Evolutionary conservation across 1,140 invertebrate genomes (phyloP).

Genomic region (Dendrolimus punctatus): DNA sequence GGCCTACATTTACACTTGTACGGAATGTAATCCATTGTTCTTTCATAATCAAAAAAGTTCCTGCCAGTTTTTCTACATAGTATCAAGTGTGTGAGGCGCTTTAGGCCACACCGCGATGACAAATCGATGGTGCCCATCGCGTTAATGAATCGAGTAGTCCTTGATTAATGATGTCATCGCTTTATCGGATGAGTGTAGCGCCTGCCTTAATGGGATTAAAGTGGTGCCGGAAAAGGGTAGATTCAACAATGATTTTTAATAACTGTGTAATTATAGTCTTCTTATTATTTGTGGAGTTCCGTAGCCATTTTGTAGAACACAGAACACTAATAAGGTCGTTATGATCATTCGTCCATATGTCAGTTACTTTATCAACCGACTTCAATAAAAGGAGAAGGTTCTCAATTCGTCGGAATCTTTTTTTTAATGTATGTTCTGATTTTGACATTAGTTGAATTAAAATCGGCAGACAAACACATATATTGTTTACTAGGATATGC

Average conservation of each 20-base stretch:
- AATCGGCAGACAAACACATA: no score
- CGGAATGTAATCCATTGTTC: no score
- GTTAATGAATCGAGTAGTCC: conserved; percentile 47
- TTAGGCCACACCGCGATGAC: conserved; percentile 40
- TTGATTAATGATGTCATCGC: conserved; percentile 50
- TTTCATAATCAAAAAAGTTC: no score
- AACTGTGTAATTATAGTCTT: no score
- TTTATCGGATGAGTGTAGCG: conserved; percentile 40
- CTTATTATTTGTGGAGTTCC: conserved; percentile 7
- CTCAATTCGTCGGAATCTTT: no score
- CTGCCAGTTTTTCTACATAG: no score
- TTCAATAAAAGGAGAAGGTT: no score
- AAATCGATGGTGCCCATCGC: conserved; percentile 33
- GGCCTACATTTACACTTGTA: no score
- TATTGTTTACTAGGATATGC: no score
- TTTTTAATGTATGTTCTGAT: no score
- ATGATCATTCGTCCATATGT: neutral
- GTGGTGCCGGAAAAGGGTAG: conserved; percentile 1
- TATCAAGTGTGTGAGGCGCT: conserved; percentile 11
- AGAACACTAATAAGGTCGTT: conserved; percentile 3
- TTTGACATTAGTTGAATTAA: no score
- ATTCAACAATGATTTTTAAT: neutral
- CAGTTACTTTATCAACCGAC: neutral
- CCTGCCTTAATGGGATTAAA: conserved; percentile 43
- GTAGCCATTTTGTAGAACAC: neutral